These are phyloP conservation scores for Cacoxenus indagator DNA, from an alignment of 2,888 invertebrate genomes.

Conservation along the genomic window DNA sequence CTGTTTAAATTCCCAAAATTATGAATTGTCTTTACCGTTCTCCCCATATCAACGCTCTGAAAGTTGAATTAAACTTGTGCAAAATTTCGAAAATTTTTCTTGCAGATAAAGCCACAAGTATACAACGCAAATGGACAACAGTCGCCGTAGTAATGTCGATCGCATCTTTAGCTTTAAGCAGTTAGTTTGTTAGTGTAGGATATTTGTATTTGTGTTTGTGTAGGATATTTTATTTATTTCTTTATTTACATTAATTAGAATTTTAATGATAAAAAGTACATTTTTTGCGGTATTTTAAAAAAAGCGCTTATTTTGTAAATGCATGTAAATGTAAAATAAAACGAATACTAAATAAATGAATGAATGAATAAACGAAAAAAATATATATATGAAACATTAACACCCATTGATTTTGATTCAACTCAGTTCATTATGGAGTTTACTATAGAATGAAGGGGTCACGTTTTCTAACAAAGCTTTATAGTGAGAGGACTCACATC, in stretches of 20 bases:
- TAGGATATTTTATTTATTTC: constrained; percentile 55
- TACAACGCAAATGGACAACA: constrained; percentile 71
- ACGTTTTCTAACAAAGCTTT: too few species aligned
- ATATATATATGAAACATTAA: neutral
- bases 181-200: constrained; percentile 68
- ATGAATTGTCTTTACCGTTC: neutral
- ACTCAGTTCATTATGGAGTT: too few species aligned
- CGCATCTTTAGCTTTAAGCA: constrained; percentile 71
- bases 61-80: neutral
- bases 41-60: neutral
- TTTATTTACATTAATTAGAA: constrained; percentile 54
- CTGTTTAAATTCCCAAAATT: too few species aligned
- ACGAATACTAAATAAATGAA: constrained; percentile 37
- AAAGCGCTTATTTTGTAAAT: constrained; percentile 71
- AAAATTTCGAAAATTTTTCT: constrained; percentile 11
- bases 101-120: constrained; percentile 69
- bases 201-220: constrained; percentile 59
- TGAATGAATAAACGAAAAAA: constrained; percentile 35
- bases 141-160: constrained; percentile 71
- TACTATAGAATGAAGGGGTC: too few species aligned
- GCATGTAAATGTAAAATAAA: constrained; percentile 69
- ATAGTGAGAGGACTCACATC: too few species aligned
- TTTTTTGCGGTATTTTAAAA: constrained; percentile 70
- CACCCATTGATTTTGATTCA: too few species aligned
- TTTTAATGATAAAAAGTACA: constrained; percentile 62